Evolutionary conservation across 2,888 invertebrate species (phyloP).

Genomic region (Noctua fimbriata): DNA sequence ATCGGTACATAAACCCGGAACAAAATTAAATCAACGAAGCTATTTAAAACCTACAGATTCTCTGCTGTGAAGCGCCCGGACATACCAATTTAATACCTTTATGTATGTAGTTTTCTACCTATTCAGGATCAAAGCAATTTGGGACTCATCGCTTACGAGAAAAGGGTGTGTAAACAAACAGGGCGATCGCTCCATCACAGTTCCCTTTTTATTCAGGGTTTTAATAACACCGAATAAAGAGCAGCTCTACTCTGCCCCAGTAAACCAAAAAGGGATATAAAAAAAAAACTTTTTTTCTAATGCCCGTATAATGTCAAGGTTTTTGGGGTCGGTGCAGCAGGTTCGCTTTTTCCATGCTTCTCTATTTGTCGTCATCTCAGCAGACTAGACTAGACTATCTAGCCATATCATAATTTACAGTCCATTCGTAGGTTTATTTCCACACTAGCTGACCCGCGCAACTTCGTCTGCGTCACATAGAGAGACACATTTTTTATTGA

Average conservation of each 20-base stretch:
- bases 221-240: conserved; percentile 29
- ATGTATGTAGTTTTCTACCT: neutral
- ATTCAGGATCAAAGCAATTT: conserved; percentile 45
- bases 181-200: neutral
- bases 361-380: neutral
- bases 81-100: neutral
- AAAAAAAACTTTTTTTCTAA: neutral
- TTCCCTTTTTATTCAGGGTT: conserved; percentile 31
- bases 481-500: no score
- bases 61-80: neutral
- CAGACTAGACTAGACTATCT: no score
- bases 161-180: conserved; percentile 45
- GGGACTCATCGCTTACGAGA: conserved; percentile 8
- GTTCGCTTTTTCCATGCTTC: neutral
- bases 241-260: conserved; percentile 20
- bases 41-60: neutral
- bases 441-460: no score
- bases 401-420: neutral
- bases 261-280: neutral
- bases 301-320: neutral
- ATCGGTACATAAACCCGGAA: neutral
- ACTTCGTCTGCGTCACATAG: no score
- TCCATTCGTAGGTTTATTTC: neutral
- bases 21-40: neutral
- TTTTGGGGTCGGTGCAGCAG: neutral